Evolutionary conservation across 2,888 invertebrate genomes (phyloP), one percentile per base, ranked within the genome.

Genomic region (Lasioglossum lativentre): DNA sequence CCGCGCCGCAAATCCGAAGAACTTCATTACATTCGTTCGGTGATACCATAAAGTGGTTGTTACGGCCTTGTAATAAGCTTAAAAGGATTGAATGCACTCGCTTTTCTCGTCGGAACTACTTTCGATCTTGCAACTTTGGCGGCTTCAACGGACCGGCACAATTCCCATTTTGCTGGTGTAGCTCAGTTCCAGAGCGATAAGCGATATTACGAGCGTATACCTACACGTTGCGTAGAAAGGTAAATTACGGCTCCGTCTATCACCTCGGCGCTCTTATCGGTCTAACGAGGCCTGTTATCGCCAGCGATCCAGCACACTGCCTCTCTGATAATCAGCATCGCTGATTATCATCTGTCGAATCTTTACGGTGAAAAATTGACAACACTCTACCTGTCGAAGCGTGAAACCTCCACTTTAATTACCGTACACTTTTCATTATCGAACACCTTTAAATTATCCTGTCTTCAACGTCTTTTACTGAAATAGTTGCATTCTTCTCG

Each of bases 1-100:
- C 71, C 56, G 56, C 23, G 52, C 85, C 76, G 74, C 82, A 85
- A 87, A 89, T 89, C 76, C 75, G 63, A 34, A 40, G 75, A 85
- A 89, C 74, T 83, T 85, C 47, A 82, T 89, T 85, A 87, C 82
- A 70, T 81, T 82, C 75, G 78, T 85, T 79, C 83, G 78, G 71
- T 68, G 83, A 85, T 85, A 89, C 87, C 76, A 83, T 89, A 87
- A 88, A 89, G 75, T 79, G 40, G 83, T 87, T 89, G 83, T 87
- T 89, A 87, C 80, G 80, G 78, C 83, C 82, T 87, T 83, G 85
- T 89, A 89, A 89, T 83, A 87, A 87, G 85, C 87, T 89, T 85
- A 89, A 86, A 87, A 85, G 85, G 83, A 80, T 89, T 77, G 83
- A 89, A 89, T 75, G 83, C 75, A 78, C 80, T 83, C 78, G 77